Evolutionary conservation across 2,888 invertebrate genomes (phyloP), one percentile per base, ranked within the genome.

Genomic region (Lasioglossum pauxillum): DNA sequence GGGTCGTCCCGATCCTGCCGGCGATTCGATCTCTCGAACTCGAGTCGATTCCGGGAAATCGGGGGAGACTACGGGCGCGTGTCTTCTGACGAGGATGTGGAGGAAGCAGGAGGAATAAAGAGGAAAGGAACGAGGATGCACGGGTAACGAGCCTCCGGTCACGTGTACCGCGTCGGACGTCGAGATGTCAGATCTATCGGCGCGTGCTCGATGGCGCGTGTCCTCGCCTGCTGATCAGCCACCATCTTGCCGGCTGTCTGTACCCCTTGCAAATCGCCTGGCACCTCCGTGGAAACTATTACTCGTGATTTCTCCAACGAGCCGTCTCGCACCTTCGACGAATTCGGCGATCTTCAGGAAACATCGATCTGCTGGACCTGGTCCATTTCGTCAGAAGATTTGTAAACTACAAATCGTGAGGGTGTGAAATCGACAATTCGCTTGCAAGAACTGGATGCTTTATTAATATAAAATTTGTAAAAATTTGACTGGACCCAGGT

Each of bases 121-220:
- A 84, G 67, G 77, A 76, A 80, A 84, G 71, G 69, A 80, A 75
- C 71, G 76, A 74, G 64, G 88, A 89, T 89, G 89, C n/a, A 85
- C 88, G 89, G 86, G 91, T 90, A 91, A 92, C 89, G 92, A 91
- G 91, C 86, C 93, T 93, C 93, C 93, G 93, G 93, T 93, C 93
- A 93, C 93, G 93, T 91, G 92, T 93, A 87, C 78, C 88, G 87
- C 90, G 92, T 88, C 92, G 90, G 89, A 89, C 93, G 91, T 90
- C 92, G 90, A 91, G 91, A 93, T 91, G 93, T 92, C 92, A 92
- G 89, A 92, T 93, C 91, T 91, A 88, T 90, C 86, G 92, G 93
- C 92, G 92, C 92, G 92, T 92, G 92, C 92, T 91, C 92, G 89
- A 89, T 91, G 92, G 92, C 93, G 92, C 93, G 92, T 93, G 93